These are phyloP conservation scores for Ispidina lecontei DNA, from an alignment of 2,797 vertebrate species.

Conservation along the genomic window DNA sequence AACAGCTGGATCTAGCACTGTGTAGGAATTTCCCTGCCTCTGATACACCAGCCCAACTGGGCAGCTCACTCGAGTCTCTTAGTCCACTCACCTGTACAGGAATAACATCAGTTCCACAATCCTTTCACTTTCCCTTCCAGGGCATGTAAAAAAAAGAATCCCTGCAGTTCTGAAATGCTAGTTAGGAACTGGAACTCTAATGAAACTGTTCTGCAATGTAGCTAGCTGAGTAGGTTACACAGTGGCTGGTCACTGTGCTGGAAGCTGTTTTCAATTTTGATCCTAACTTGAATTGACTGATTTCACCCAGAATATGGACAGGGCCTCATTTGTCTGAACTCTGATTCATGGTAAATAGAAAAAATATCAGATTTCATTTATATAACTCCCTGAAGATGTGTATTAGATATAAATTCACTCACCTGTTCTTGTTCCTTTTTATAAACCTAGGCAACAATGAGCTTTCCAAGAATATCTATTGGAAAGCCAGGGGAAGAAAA, in stretches of 20 bases:
- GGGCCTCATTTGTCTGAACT: background rate
- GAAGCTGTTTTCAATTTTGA: slow-evolving; percentile 36
- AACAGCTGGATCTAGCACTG: background rate
- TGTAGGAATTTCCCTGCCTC: background rate
- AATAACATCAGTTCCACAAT: background rate
- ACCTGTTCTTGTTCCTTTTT: background rate
- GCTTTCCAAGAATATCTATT: background rate
- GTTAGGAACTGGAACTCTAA: background rate
- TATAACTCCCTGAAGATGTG: background rate
- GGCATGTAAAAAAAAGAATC: background rate
- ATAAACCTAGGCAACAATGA: background rate
- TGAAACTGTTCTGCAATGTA: background rate
- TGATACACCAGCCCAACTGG: background rate
- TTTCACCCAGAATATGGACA: slow-evolving; percentile 1
- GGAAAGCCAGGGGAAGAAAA: background rate
- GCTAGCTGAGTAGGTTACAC: background rate
- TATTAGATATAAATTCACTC: background rate
- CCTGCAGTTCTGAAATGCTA: background rate
- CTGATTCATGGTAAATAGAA: slow-evolving; percentile 43
- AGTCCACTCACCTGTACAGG: background rate
- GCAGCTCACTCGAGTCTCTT: background rate
- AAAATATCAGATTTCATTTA: background rate
- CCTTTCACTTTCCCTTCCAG: background rate
- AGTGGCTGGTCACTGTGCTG: background rate
- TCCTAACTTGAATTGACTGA: slow-evolving; percentile 7